Evolutionary conservation across 2,113 vertebrate genomes (phyloP), one percentile per base, ranked within the genome.

Genomic region (Neoarius graeffei): DNA sequence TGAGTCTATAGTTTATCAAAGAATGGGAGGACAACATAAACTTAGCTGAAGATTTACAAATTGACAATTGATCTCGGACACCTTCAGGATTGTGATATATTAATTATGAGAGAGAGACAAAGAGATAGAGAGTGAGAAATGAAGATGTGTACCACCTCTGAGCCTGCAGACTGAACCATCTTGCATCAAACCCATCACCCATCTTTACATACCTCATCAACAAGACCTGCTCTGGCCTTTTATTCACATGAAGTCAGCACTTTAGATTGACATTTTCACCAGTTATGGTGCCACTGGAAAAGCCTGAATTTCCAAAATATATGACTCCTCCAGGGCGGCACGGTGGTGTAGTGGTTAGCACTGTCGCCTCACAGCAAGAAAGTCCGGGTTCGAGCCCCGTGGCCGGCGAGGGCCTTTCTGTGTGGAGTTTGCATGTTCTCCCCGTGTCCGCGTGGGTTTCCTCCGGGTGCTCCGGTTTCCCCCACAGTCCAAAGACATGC

Each of bases 211-310:
- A 25, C 23, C 50, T 54, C 25, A 54, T n/a, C 11, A 15, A n/a
- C n/a, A 54, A 54, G 67, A 62, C 86, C n/a, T 30, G 1, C 81
- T 73, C 69, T 35, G 77, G 42, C 74, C 48, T 42, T 66, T 30
- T 17, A 88, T 85, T 83, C 42, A 84, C 81, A 77, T 77, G 48
- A 77, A 11, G 6, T 87, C 73, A 74, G 73, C 73, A 48, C 86
- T 88, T 74, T 56, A 87, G 67, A 87, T 17, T 73, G 64, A 79
- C 77, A 82, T 35, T 81, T 82, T 86, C 89, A 79, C 84, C 48
- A 66, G 82, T 77, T 85, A 14, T 54, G 54, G 52, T 27, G 42
- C 48, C 7, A 42, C 13, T 30, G 0, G 5, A 14, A 50, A 83
- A 77, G 11, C 73, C 30, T 17, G 67, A 71, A 69, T n/a, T 27